Base-by-base conservation (phyloP, 2,888 invertebrate genomes). In the Macropis europaea region DNA sequence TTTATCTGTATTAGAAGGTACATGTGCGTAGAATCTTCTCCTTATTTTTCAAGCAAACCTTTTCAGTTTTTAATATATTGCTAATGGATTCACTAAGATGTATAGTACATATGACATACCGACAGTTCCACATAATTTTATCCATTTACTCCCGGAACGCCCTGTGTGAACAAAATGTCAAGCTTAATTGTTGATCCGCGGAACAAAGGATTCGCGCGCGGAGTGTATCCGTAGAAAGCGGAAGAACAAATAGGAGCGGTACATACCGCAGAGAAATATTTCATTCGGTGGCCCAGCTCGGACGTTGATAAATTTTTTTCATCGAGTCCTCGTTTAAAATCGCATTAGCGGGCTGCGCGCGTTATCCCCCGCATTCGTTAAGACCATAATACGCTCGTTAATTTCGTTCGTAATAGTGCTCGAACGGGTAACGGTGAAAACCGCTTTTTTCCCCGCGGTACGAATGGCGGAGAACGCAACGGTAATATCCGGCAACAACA, bases 401-500 rank as follows among this genome's bases (percentile, higher is more conserved):
- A 63, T 63, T 56, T 68, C 17, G n/a, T 13, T 30, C 24, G 28
- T 40, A 48, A 63, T 24, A 17, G 26, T 2, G 19, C 15, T 45
- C n/a, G 30, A 34, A 32, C 17, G 19, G 9, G 7, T 2, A 61
- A 62, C 38, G 38, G 22, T 7, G 45, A 19, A 40, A 24, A n/a
- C 13, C 15, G 13, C 6, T 32, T 45, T 59, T 59, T 45, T 15
- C 24, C 24, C 13, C 13, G 2, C 13, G n/a, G 5, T 22, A 11
- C 43, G 42, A 43, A 50, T 48, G 43, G n/a, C 13, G 11, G 13
- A 30, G 30, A 52, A 30, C 28, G 32, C 47, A 11, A 22, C 43
- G 24, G 40, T 38, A 57, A 64, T 60, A 57, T 70, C 62, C 48
- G 34, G 47, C 30, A 53, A 62, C 62, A 17, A 57, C 26, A 15